These are phyloP conservation scores for Drosophila auraria DNA, from an alignment of 1,140 invertebrate genomes.

Conservation along the genomic window DNA sequence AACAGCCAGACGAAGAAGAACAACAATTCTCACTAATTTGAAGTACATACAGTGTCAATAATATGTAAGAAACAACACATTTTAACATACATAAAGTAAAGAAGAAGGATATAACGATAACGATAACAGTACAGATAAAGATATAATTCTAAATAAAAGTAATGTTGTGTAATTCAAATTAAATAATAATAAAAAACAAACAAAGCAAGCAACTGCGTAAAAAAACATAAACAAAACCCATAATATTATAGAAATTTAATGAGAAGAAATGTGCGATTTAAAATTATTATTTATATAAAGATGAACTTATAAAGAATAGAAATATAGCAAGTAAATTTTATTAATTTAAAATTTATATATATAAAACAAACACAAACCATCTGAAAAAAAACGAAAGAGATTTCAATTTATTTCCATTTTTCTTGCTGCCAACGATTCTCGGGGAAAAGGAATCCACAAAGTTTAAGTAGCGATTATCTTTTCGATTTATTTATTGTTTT, in stretches of 20 bases:
- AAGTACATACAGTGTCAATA: constrained; percentile 79
- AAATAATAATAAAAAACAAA: constrained; percentile 63
- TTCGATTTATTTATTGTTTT: neutral
- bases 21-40: constrained; percentile 59
- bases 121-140: constrained; percentile 59
- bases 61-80: constrained; percentile 70
- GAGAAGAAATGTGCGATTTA: constrained; percentile 75
- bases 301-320: constrained; percentile 81
- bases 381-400: constrained; percentile 33
- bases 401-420: constrained; percentile 49
- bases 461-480: too few species aligned
- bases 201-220: constrained; percentile 46
- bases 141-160: constrained; percentile 70
- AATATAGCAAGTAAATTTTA: constrained; percentile 83
- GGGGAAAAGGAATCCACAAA: too few species aligned
- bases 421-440: neutral
- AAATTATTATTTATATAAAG: constrained; percentile 80
- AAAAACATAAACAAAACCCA: constrained; percentile 47
- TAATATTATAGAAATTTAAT: constrained; percentile 60
- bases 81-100: constrained; percentile 68
- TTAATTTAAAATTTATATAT: constrained; percentile 84
- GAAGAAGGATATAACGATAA: constrained; percentile 50
- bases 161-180: constrained; percentile 84
- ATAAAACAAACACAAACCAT: constrained; percentile 64
- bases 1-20: constrained; percentile 11